Conservation (phyloP, 2,888 invertebrate genomes). For the Ecliptopera silaceata region DNA sequence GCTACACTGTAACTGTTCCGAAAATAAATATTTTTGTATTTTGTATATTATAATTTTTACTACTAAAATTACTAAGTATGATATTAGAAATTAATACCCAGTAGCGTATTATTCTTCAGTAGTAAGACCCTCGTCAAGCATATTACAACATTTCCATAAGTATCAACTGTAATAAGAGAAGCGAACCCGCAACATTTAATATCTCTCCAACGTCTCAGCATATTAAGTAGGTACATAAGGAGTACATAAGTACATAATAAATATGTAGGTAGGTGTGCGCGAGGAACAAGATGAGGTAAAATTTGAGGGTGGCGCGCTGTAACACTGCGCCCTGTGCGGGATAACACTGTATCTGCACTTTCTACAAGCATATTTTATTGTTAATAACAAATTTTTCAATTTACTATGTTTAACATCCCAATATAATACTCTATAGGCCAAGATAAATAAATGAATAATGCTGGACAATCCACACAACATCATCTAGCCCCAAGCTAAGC, state of each 20-base stretch:
- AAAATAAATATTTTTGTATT: too few species aligned
- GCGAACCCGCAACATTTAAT: constrained; percentile 26
- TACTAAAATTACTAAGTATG: too few species aligned
- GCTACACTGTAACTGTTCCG: too few species aligned
- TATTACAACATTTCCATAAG: constrained; percentile 7
- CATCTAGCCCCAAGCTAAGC: too few species aligned
- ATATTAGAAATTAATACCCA: too few species aligned
- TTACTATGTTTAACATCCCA: too few species aligned
- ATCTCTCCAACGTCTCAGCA: constrained; percentile 29
- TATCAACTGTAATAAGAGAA: constrained; percentile 23
- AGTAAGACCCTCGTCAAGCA: constrained; percentile 7
- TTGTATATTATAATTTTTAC: too few species aligned
- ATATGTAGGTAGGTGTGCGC: constrained; percentile 58
- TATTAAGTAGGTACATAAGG: constrained; percentile 36
- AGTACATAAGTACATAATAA: constrained; percentile 52
- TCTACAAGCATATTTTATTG: too few species aligned
- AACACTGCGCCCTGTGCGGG: constrained; percentile 10
- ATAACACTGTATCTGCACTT: constrained; percentile 42
- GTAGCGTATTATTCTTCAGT: constrained; percentile 2
- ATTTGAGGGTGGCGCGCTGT: constrained; percentile 59
- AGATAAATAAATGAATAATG: too few species aligned
- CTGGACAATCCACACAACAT: too few species aligned
- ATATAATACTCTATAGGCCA: too few species aligned
- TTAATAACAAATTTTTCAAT: too few species aligned
- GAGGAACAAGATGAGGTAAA: constrained; percentile 66